phyloP scores from a whole-genome alignment of 1,140 invertebrate species.

The Riptortus pedestris region DNA sequence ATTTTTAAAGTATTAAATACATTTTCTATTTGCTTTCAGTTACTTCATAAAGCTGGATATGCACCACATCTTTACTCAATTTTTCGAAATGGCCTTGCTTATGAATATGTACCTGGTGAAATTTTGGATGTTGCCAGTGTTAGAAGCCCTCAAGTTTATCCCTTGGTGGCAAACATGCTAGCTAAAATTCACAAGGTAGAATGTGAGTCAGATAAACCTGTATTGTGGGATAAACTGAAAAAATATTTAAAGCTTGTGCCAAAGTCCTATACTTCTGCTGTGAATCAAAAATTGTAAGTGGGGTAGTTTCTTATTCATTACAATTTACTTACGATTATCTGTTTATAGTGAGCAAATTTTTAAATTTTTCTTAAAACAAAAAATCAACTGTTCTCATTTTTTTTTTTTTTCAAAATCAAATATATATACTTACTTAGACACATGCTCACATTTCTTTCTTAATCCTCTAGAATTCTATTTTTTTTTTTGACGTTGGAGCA shows the following conservation, averaged over 20 bases:
- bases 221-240: conserved; percentile 61
- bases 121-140: conserved; percentile 63
- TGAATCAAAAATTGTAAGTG: conserved; percentile 43
- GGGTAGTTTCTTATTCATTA: too few relatives aligned
- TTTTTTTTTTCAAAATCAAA: too few relatives aligned
- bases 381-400: too few relatives aligned
- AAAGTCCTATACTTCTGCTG: conserved; percentile 33
- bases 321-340: too few relatives aligned
- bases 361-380: too few relatives aligned
- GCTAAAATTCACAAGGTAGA: conserved; percentile 63
- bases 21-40: conserved; percentile 43
- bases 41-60: conserved; percentile 61
- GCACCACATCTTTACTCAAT: conserved; percentile 79
- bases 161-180: conserved; percentile 64
- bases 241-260: conserved; percentile 65
- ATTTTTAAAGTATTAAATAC: too few relatives aligned
- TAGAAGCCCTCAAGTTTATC: conserved; percentile 55
- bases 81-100: conserved; percentile 89
- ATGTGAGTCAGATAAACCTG: conserved; percentile 37
- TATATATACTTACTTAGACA: too few relatives aligned
- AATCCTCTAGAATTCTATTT: too few relatives aligned
- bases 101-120: conserved; percentile 79
- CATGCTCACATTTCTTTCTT: too few relatives aligned
- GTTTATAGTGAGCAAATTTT: too few relatives aligned
- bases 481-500: too few relatives aligned